phyloP scores from a whole-genome alignment of 2,113 vertebrate genomes.

The Porphyrio hochstetteri region DNA sequence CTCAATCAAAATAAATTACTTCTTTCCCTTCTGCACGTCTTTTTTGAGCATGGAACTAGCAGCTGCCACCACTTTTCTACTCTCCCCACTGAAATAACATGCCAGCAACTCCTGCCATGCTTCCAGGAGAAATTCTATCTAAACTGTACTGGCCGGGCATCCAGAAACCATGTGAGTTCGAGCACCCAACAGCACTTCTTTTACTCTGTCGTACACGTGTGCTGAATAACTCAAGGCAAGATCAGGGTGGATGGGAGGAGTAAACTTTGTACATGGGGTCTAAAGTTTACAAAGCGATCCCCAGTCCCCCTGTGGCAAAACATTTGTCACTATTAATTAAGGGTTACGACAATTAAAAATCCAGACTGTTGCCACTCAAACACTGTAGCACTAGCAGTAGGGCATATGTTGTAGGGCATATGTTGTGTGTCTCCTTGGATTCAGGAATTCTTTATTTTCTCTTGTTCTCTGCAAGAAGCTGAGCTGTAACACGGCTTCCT shows the following conservation, averaged over 20 bases:
- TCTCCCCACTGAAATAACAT: neutral
- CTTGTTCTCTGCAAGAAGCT: neutral
- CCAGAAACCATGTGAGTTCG: neutral
- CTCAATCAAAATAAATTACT: neutral
- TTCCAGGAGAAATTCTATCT: slow-evolving; percentile 16
- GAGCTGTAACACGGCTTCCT: neutral
- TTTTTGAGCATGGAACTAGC: neutral
- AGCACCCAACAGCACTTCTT: neutral
- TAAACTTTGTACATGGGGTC: neutral
- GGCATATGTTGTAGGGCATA: neutral
- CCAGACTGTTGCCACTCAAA: neutral
- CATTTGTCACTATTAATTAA: slow-evolving; percentile 24
- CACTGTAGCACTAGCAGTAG: neutral
- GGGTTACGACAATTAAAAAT: neutral
- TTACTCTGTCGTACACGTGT: neutral
- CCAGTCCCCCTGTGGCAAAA: neutral
- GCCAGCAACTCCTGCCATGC: neutral
- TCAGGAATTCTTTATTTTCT: neutral
- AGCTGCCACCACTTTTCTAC: neutral
- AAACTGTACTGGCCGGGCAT: neutral
- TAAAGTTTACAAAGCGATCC: neutral
- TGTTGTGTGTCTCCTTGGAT: neutral
- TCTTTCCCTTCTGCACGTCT: neutral
- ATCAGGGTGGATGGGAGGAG: neutral
- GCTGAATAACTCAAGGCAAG: neutral